phyloP scores from a whole-genome alignment of 1,140 invertebrate species.

The Coelopa frigida region DNA sequence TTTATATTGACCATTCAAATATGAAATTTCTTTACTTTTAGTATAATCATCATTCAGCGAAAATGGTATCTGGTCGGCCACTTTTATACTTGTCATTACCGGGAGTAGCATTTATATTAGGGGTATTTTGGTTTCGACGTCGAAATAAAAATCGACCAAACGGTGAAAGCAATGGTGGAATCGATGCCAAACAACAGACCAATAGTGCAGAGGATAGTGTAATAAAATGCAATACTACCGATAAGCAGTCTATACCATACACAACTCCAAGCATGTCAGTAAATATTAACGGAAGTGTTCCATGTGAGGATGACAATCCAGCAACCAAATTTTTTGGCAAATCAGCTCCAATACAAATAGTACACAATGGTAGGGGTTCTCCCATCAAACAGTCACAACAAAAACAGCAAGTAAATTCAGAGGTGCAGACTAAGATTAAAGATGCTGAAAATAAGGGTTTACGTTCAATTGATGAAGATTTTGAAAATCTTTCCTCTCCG shows the following conservation, averaged over 20 bases:
- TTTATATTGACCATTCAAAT: too few species aligned
- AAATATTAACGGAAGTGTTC: conserved; percentile 9
- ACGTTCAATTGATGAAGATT: conserved; percentile 39
- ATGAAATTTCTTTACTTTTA: conserved; percentile 16
- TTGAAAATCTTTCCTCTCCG: conserved; percentile 37
- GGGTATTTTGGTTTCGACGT: conserved; percentile 43
- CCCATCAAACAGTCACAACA: conserved; percentile 23
- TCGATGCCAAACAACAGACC: not conserved
- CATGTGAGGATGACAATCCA: conserved; percentile 27
- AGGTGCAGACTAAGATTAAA: conserved; percentile 38
- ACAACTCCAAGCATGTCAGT: conserved; percentile 8
- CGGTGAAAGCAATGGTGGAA: conserved; percentile 15
- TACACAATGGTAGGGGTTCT: conserved; percentile 31
- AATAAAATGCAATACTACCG: conserved; percentile 2
- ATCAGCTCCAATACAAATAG: conserved; percentile 44
- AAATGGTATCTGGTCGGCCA: conserved; percentile 45
- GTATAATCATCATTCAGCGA: conserved; percentile 43
- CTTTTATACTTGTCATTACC: conserved; percentile 43
- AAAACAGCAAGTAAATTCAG: conserved; percentile 34
- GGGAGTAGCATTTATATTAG: conserved; percentile 43
- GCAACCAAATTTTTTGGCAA: conserved; percentile 36
- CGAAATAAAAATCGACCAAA: conserved; percentile 43
- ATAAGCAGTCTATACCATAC: conserved; percentile 2
- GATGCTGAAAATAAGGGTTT: conserved; percentile 38
- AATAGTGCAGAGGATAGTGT: conserved; percentile 5